Base-by-base conservation (phyloP, 2,797 vertebrate species). In the Cyclopterus lumpus region DNA sequence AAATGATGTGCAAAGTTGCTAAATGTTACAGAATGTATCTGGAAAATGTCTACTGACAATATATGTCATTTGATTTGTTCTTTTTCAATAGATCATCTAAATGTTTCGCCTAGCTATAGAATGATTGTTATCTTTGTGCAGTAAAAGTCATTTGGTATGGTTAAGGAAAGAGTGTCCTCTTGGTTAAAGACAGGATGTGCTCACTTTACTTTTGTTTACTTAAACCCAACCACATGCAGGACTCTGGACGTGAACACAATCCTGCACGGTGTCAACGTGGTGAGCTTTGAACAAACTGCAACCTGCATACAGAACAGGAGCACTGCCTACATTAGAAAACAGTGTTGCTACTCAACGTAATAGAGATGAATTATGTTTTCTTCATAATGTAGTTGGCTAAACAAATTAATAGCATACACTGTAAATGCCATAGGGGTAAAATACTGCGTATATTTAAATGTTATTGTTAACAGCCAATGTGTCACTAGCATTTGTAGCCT, bases 11-110 rank as follows among this genome's bases (percentile, higher is more conserved):
- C 22, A 72, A 34, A 22, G 36, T 38, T 8, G 3, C 26, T 44
- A 34, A 44, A 36, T 24, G 15, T 34, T 44, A 61, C n/a, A 12
- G 26, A 40, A 62, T 42, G 22, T 14, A 32, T 26, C 46, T 57
- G 32, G 12, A 63, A 38, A 40, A 58, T 82, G 49, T 54, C 14
- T 14, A 72, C n/a, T 42, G 16, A 53, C 26, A 57, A 34, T 26
- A 34, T 14, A 34, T 63, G 57, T 59, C 4, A 79, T 38, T 65
- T 63, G 9, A 63, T 60, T 62, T 67, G 9, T 60, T 2, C 3
- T 57, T 67, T 57, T 58, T 7, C 10, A 73, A 55, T 9, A 40
- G 12, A 32, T 36, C n/a, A 62, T 34, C 20, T n/a, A 55, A 16
- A 24, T 4, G 11, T n/a, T 22, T n/a, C n/a, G 3, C 7, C 10